Evolutionary conservation across 2,797 vertebrate genomes (phyloP), one percentile per base, ranked within the genome.

Genomic region (Rachycentron canadum): DNA sequence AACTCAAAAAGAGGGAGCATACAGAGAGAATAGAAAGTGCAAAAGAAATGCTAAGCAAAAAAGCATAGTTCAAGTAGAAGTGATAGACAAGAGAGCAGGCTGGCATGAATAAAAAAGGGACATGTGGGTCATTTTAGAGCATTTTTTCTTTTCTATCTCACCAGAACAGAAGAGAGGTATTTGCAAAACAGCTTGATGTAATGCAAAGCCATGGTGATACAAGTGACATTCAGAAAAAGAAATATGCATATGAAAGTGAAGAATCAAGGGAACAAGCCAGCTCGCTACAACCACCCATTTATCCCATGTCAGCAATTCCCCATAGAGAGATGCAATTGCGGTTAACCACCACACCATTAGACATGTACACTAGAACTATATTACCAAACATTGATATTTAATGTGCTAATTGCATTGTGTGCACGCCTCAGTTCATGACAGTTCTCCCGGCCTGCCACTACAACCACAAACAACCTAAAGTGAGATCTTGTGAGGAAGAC

Each of bases 191-290:
- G 56, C n/a, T 56, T 60, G 43, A 86, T 79, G 81, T 36, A 72
- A 74, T 73, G 81, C 25, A 78, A 85, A 79, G 86, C 50, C 21
- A 75, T 86, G 87, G 45, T 66, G 67, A 90, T 83, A 86, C 30
- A 47, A 63, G 58, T 40, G 75, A 32, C 41, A 53, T 55, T 73
- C 55, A 28, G 47, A 47, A 73, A 75, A 70, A 62, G 41, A 63
- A 87, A 82, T 32, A 77, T 78, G 75, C 38, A 62, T 28, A 69
- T 82, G 81, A 76, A 75, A 71, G 64, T 38, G 55, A 77, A 30
- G 49, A 71, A 73, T 34, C 49, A 70, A 41, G 61, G 23, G 14
- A 62, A 70, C 23, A 40, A 47, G 34, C 16, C 36, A 60, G 16
- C 56, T 52, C 10, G 11, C 43, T 14, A 34, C 12, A 65, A 59